Base-by-base conservation (phyloP, 2,113 vertebrate genomes). In the Corynorhinus townsendii region DNA sequence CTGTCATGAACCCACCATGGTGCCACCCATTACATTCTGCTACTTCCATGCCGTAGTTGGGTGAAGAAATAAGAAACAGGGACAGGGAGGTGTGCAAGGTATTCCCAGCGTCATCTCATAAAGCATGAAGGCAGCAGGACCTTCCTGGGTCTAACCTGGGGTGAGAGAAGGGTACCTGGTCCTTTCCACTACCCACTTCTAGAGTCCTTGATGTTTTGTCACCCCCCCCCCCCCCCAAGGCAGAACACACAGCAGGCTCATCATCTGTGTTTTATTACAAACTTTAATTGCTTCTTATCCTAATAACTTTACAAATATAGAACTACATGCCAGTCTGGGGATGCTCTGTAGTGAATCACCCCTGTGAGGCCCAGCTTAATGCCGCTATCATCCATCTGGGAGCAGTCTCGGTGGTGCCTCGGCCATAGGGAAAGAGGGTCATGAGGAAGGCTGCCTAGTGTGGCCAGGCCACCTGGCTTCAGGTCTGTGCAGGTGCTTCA, bases 251-350 rank as follows among this genome's bases (percentile, higher is more conserved):
- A 92, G 88, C 79, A 96, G 90, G 79, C 72, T 94, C 88, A 92
- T 56, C 92, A 68, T 77, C 47, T 90, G 92, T 84, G 64, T 98
- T 98, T 98, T 95, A 97, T 95, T 97, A 97, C 69, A 97, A 97
- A 98, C 83, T 75, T 97, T 97, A 97, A 97, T 96, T 94, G 90
- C 62, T 96, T 93, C 72, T 84, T 93, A 96, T 75, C 47, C 68
- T 72, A 91, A 43, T 83, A 97, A 98, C 92, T 93, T 97, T 95
- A 96, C 85, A 95, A 97, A 97, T 73, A 93, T 2, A 89, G 90
- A 96, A 93, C 71, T 47, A 93, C 52, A 76, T 77, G 92, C 95
- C 95, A 92, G 92, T 94, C 94, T 92, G 73, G 93, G 86, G 73
- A 69, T 40, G 86, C 95, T 93, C 84, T 94, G 90, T 75, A 83